Percentiles rank a stretch among this genome's conserved stretches.
Conservation (phyloP, 1,140 invertebrate species). For the Drosophila bifasciata region DNA sequence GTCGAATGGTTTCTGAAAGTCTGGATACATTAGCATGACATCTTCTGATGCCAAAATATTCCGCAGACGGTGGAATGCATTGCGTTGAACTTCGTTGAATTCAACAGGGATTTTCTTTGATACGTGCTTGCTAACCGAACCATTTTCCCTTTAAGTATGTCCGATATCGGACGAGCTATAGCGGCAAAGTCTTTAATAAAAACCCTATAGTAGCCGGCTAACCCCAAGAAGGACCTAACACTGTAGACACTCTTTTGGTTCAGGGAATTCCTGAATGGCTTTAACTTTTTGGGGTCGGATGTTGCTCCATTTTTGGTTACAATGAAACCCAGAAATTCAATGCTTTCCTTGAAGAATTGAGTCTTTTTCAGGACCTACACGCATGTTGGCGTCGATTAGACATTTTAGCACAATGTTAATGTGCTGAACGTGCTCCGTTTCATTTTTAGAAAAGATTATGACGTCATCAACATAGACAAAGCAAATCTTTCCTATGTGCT, state of each 20-base stretch:
- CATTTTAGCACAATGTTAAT: slow-evolving; percentile 21
- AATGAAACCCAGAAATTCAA: slow-evolving; percentile 20
- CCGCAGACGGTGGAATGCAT: slow-evolving; percentile 8
- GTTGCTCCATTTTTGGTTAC: slow-evolving; percentile 5
- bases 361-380: background rate
- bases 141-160: slow-evolving; percentile 25
- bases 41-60: slow-evolving; percentile 39
- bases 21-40: slow-evolving; percentile 21
- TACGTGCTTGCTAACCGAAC: slow-evolving; percentile 5
- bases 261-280: slow-evolving; percentile 8
- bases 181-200: slow-evolving; percentile 21
- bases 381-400: slow-evolving; percentile 4
- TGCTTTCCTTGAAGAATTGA: slow-evolving; percentile 2
- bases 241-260: slow-evolving; percentile 2
- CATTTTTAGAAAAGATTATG: slow-evolving; percentile 25
- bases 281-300: slow-evolving; percentile 13
- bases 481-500: too few species aligned
- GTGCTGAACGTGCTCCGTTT: slow-evolving; percentile 9
- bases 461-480: too few species aligned
- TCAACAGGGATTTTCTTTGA: slow-evolving; percentile 9
- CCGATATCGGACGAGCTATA: slow-evolving; percentile 20
- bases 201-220: slow-evolving; percentile 17
- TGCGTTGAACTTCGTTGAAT: slow-evolving; percentile 3
- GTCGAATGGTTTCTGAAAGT: slow-evolving; percentile 36
- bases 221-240: slow-evolving; percentile 15